Conservation (phyloP, 1,140 invertebrate genomes). For the Lepidotrigona ventralis region DNA sequence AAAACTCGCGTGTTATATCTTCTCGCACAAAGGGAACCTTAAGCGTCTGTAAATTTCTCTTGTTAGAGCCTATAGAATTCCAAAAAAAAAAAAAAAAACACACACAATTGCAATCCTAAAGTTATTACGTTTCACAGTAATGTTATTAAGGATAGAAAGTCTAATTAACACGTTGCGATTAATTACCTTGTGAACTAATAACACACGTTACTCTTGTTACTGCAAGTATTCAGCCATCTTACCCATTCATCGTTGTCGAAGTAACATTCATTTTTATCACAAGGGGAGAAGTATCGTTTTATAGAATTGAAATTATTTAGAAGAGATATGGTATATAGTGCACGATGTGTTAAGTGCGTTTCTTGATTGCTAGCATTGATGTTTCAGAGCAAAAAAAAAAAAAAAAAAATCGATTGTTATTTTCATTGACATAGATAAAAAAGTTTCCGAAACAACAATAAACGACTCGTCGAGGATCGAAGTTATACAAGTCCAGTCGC, state of each 20-base stretch:
- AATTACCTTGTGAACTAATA: constrained; percentile 25
- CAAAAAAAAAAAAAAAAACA: neutral
- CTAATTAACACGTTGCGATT: constrained; percentile 14
- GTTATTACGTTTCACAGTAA: constrained; percentile 19
- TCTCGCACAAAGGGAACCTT: neutral
- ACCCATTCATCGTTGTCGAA: neutral
- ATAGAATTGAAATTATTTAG: neutral
- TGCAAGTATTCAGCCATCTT: neutral
- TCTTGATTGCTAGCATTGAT: neutral
- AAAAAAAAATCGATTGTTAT: neutral
- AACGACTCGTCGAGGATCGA: neutral
- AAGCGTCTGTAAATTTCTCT: neutral
- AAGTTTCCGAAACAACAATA: neutral
- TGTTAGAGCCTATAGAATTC: constrained; percentile 6
- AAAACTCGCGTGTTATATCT: neutral
- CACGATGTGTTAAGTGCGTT: neutral
- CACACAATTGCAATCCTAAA: neutral
- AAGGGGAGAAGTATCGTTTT: neutral
- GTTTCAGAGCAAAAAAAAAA: neutral
- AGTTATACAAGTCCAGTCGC: constrained; percentile 32
- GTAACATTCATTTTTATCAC: neutral
- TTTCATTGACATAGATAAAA: neutral
- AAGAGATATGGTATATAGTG: neutral
- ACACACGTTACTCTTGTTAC: neutral
- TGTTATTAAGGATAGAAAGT: constrained; percentile 11